A percentile compares a stretch with the other conserved stretches of the same genome.
Evolutionary conservation across 2,797 vertebrate species (phyloP).

Genomic region (Hippopotamyrus pictus): DNA sequence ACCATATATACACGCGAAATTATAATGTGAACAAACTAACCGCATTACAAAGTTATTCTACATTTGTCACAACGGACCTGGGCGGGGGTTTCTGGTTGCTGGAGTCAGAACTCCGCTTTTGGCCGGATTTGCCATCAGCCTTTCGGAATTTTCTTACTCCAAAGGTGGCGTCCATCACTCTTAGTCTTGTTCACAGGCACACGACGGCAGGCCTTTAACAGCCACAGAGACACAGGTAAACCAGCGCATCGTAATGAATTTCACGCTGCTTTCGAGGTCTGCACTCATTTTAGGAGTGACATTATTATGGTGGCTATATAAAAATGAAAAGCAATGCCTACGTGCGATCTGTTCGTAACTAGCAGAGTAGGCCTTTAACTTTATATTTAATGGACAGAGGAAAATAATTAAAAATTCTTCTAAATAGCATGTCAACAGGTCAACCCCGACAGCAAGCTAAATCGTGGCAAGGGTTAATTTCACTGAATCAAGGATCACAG

Average conservation of each 20-base stretch:
- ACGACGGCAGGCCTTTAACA: not conserved
- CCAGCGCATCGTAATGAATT: not conserved
- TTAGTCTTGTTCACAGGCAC: not conserved
- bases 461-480: not conserved
- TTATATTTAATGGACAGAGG: not conserved
- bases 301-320: not conserved
- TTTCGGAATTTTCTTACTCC: not conserved
- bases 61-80: not conserved
- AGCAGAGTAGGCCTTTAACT: not conserved
- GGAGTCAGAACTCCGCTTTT: not conserved
- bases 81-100: not conserved
- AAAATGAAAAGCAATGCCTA: not conserved
- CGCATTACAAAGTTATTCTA: not conserved
- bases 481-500: not conserved
- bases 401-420: not conserved
- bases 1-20: not conserved
- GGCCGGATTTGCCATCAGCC: not conserved
- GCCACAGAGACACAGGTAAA: not conserved
- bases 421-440: not conserved
- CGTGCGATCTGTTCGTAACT: not conserved
- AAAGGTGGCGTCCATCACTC: not conserved
- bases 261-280: not conserved
- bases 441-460: not conserved
- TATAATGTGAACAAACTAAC: not conserved
- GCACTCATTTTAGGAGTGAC: not conserved